Base-by-base conservation (phyloP, 2,888 invertebrate genomes). In the Idaea aversata region DNA sequence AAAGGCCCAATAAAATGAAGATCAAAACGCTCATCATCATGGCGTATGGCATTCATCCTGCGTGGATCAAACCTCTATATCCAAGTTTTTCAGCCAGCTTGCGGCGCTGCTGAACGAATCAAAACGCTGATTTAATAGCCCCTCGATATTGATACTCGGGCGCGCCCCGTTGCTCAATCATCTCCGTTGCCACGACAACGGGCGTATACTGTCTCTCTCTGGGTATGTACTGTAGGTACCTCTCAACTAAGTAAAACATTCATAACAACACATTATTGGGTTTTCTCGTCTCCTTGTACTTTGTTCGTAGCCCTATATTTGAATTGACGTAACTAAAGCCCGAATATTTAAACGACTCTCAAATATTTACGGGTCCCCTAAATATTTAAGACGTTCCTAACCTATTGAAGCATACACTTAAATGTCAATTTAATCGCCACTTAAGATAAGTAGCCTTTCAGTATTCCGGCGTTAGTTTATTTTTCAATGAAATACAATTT, bases 111-210 rank as follows among this genome's bases (percentile, higher is more conserved):
- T 36, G 36, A 6, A 36, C 5, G 6, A 5, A 36, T n/a, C 16
- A n/a, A 16, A 13, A 25, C 65, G 63, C 72, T 6, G 10, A 47
- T 65, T 72, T 67, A 34, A 65, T 65, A 67, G 77, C 78, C 70
- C 34, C 1, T 57, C 73, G 15, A 75, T 78, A 82, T 78, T 76
- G 73, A 67, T 70, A 72, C 72, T 70, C 61, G 66, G 63, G 61
- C 66, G 63, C 75, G 62, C 75, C 70, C 72, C 71, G 66, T 67
- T 61, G 73, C 73, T 72, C 70, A 70, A 70, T 75, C 67, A 68
- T 65, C 70, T 68, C 70, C 63, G 81, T 80, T 75, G 72, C 79
- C 70, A 47, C 38, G 68, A 81, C 76, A 76, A 81, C 81, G 65
- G 69, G 66, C 69, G 47, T 47, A 47, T 47, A 47, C 47, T 13